A percentile compares a stretch with the other conserved stretches of the same genome.
These are phyloP conservation scores for Ennomos erosarius DNA, from an alignment of 2,888 invertebrate species.

Conservation along the genomic window DNA sequence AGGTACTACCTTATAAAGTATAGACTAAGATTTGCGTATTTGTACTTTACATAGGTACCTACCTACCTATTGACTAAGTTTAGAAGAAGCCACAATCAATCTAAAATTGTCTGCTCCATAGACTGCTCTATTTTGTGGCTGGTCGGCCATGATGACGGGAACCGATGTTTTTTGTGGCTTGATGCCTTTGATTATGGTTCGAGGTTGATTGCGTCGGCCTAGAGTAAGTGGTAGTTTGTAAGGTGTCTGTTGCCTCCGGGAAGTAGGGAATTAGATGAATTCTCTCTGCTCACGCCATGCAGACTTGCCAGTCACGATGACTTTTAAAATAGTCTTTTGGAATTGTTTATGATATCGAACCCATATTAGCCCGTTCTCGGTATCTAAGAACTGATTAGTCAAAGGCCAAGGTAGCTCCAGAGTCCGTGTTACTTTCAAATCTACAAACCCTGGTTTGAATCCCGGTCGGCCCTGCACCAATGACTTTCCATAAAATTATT, in stretches of 20 bases:
- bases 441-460: too few relatives aligned
- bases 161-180: conserved; percentile 29
- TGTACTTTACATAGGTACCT: neutral
- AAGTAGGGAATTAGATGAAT: conserved; percentile 24
- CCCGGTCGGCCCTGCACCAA: too few relatives aligned
- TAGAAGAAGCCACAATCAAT: neutral
- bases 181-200: conserved; percentile 33
- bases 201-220: conserved; percentile 33
- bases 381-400: neutral
- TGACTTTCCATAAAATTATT: too few relatives aligned
- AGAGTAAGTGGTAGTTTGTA: conserved; percentile 13
- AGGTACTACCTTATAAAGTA: too few relatives aligned
- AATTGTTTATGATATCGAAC: conserved; percentile 2
- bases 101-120: neutral
- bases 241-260: conserved; percentile 18
- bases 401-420: too few relatives aligned
- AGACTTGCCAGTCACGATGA: conserved; percentile 21
- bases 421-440: too few relatives aligned
- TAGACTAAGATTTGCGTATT: neutral
- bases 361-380: neutral
- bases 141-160: conserved; percentile 14
- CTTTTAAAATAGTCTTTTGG: conserved; percentile 10
- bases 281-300: conserved; percentile 17
- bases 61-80: too few relatives aligned
- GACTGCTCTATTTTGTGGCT: conserved; percentile 1